Conservation (phyloP, 2,113 vertebrate genomes). For the Brienomyrus longianalis region DNA sequence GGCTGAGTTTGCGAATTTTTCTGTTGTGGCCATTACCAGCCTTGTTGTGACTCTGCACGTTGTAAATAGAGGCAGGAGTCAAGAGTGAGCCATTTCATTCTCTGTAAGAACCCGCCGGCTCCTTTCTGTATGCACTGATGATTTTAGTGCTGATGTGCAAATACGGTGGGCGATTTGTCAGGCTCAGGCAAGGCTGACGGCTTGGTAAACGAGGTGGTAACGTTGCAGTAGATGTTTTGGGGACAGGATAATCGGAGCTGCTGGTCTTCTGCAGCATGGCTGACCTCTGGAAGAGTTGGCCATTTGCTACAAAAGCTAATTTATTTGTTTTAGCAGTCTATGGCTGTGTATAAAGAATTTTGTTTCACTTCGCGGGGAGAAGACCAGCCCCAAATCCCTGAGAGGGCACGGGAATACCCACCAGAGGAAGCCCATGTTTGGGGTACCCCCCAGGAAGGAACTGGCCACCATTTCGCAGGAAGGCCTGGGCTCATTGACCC, state of each 20-base stretch:
- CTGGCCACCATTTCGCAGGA: background rate
- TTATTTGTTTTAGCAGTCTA: background rate
- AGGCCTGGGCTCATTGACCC: background rate
- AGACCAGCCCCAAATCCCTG: background rate
- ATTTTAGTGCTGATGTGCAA: conserved; percentile 23
- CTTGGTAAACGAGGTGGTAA: conserved; percentile 3
- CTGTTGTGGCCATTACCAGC: background rate
- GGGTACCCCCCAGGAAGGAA: background rate
- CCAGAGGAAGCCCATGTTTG: background rate
- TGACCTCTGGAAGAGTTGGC: background rate
- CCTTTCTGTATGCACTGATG: background rate
- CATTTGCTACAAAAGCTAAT: background rate
- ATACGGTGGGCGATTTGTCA: conserved; percentile 17
- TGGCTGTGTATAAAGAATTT: background rate
- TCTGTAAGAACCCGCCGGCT: background rate
- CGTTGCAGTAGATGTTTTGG: conserved; percentile 7
- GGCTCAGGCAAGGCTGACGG: background rate
- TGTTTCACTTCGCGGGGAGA: background rate
- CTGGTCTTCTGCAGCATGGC: background rate
- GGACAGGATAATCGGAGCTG: background rate
- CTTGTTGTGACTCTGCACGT: background rate
- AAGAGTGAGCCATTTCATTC: background rate
- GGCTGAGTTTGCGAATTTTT: background rate
- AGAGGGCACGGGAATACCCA: background rate
- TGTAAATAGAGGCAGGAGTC: conserved; percentile 10